Conservation (phyloP, 35 echinoderm and acorn worm genomes). For the Strongylocentrotus purpuratus region DNA sequence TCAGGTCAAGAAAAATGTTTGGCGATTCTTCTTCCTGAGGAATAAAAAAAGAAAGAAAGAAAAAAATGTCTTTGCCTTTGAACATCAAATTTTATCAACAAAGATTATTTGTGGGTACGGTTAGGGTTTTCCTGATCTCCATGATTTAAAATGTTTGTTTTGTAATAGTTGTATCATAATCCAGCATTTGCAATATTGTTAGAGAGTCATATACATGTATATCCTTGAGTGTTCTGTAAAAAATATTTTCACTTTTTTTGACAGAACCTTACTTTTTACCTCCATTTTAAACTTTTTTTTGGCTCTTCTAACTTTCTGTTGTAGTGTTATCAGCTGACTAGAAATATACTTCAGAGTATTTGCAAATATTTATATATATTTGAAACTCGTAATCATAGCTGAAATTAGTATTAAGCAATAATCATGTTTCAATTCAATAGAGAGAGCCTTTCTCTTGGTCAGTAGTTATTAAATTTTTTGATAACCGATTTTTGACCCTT, state of each 20-base stretch:
- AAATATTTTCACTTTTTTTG: too few species aligned
- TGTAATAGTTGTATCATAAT: not conserved
- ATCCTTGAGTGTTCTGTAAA: not conserved
- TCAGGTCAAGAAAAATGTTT: not conserved
- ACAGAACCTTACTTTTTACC: not conserved
- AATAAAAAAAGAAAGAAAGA: too few species aligned
- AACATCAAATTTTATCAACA: too few species aligned
- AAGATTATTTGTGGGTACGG: too few species aligned
- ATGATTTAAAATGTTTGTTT: not conserved
- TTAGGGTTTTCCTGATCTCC: not conserved
- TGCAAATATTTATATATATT: not conserved
- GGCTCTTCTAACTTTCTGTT: not conserved
- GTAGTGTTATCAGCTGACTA: not conserved
- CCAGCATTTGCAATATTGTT: not conserved
- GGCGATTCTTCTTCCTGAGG: not conserved
- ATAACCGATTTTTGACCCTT: not conserved
- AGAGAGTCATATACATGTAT: not conserved
- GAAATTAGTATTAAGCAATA: slow-evolving; percentile 11
- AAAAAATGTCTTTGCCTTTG: too few species aligned
- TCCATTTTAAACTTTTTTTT: not conserved
- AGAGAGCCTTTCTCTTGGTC: not conserved
- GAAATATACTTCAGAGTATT: not conserved
- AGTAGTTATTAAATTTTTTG: not conserved
- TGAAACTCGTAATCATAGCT: not conserved
- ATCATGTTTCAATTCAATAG: not conserved